Evolutionary conservation across 1,140 invertebrate genomes (phyloP), one percentile per base, ranked within the genome.

Genomic region (Drosophila ercepeae): DNA sequence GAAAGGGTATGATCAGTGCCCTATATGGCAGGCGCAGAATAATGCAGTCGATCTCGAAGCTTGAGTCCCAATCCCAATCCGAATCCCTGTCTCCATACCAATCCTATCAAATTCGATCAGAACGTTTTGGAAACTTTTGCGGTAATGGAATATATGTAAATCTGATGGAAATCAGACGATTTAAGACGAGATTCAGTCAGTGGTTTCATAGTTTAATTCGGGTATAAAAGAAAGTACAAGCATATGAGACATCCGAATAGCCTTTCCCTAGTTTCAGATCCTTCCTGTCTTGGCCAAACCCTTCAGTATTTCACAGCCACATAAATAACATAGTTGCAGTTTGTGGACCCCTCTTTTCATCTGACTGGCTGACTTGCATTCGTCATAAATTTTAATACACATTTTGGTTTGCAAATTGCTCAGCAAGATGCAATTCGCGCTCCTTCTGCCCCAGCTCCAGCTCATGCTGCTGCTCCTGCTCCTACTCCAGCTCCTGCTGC

Each of bases 331-430:
- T 34, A 75, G 52, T 74, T 74, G 52, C 36, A 52, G 50, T 65
- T 65, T 41, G 60, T 27, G 64, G 61, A 44, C 48, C 25, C 27
- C 36, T 41, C 59, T 32, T 34, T 32, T 34, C 57, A 46, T 73
- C 61, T 53, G 59, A 55, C 71, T 69, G 67, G 29, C 61, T 61
- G 67, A 76, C 45, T 79, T 75, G 81, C 78, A 60, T 72, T 84
- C 82, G 82, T 88, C 82, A 88, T 88, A 88, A 88, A 88, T 88
- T 88, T 88, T 88, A 88, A 88, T 88, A 88, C 78, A 78, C 64
- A 88, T 88, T 88, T 88, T 88, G 82, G 82, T 82, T 88, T 88
- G 82, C 82, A 88, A 88, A 88, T 88, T 86, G 82, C 82, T 75
- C 57, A 14, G 36, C 60, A 88, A 88, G 76, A 86, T 88, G 81